These are phyloP conservation scores for Choloepus didactylus DNA, from an alignment of 2,797 vertebrate genomes.

Conservation along the genomic window DNA sequence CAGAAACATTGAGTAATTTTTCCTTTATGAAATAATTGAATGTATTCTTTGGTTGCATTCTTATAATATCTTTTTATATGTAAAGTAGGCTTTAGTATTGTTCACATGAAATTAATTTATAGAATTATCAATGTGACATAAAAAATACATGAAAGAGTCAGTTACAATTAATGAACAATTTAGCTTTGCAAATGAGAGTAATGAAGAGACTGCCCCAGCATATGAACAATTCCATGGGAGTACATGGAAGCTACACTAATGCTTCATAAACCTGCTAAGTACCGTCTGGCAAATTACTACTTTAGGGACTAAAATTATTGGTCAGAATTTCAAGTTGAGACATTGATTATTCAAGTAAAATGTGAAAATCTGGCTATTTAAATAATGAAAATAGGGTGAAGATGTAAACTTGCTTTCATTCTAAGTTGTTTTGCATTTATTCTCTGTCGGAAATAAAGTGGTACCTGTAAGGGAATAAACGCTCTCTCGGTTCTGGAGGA, in stretches of 20 bases:
- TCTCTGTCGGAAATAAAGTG: no score
- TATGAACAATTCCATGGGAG: background rate
- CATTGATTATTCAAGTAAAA: background rate
- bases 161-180: slow-evolving; percentile 46
- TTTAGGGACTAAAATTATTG: background rate
- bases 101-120: slow-evolving; percentile 41
- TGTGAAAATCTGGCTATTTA: background rate
- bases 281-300: slow-evolving; percentile 10
- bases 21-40: slow-evolving; percentile 45
- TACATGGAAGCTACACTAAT: background rate
- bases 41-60: background rate
- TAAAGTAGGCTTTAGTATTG: slow-evolving; percentile 1
- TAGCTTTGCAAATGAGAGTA: slow-evolving; percentile 29
- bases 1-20: background rate
- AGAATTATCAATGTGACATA: slow-evolving; percentile 14
- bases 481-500: no score
- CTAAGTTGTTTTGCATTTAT: background rate
- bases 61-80: background rate
- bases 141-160: background rate
- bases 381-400: background rate
- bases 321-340: background rate
- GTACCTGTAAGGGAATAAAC: no score
- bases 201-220: background rate
- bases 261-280: background rate
- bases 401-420: background rate